phyloP scores from a whole-genome alignment of 2,113 vertebrate genomes.

The Brachyhypopomus occidentalis region DNA sequence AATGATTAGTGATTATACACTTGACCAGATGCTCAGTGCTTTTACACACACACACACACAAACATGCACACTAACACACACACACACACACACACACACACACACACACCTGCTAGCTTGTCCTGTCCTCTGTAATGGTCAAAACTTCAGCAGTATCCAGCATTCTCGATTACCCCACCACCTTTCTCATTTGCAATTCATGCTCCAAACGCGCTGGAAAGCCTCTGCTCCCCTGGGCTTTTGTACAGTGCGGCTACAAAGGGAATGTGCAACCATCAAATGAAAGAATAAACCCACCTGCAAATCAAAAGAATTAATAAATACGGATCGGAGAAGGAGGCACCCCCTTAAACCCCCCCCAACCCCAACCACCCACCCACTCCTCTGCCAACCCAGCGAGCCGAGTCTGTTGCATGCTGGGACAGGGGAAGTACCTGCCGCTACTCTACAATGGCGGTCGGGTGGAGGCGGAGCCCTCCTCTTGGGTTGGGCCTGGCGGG shows the following conservation, averaged over 20 bases:
- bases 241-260: conserved; percentile 31
- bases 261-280: conserved; percentile 12
- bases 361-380: conserved; percentile 54
- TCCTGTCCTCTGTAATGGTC: not conserved
- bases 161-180: not conserved
- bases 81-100: not conserved
- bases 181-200: conserved; percentile 3
- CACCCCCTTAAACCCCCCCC: conserved; percentile 21
- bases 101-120: not conserved
- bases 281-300: conserved; percentile 36
- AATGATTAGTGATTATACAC: conserved; percentile 42
- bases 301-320: conserved; percentile 53
- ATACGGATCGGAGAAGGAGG: conserved; percentile 47
- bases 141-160: not conserved
- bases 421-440: conserved; percentile 79
- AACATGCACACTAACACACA: not conserved
- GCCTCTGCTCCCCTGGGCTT: not conserved
- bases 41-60: conserved; percentile 16
- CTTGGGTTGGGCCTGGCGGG: conserved; percentile 80
- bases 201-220: not conserved
- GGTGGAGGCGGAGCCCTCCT: conserved; percentile 78
- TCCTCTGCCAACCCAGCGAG: conserved; percentile 71
- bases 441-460: conserved; percentile 82
- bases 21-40: conserved; percentile 3
- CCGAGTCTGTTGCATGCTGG: conserved; percentile 71